These are phyloP conservation scores for Micromys minutus DNA, from an alignment of 2,113 vertebrate species.

Conservation along the genomic window DNA sequence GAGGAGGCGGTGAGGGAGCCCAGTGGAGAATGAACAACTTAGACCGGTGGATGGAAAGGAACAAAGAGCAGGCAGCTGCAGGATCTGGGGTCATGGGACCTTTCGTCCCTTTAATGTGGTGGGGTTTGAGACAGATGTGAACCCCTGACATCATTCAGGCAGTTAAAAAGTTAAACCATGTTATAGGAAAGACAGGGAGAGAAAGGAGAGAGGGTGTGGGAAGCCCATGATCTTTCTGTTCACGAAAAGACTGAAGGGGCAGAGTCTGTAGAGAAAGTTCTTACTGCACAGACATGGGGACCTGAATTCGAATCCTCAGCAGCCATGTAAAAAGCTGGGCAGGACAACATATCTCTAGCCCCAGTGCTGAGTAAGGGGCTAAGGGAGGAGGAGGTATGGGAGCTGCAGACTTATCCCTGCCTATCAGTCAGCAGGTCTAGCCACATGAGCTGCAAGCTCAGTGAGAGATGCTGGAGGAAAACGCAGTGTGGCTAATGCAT, in stretches of 20 bases:
- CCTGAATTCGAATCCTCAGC: neutral
- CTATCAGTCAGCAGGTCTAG: neutral
- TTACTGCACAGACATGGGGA: neutral
- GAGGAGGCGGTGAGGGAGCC: neutral
- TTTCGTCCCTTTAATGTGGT: neutral
- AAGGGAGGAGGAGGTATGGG: no score
- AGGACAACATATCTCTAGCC: neutral
- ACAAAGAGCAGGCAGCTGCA: neutral
- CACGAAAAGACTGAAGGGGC: neutral
- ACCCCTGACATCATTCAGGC: neutral
- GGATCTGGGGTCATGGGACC: neutral
- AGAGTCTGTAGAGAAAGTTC: neutral
- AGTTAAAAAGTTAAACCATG: neutral
- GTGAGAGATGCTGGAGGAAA: neutral
- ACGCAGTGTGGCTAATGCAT: neutral
- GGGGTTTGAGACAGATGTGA: neutral
- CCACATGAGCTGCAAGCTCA: neutral
- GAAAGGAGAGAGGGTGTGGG: no score
- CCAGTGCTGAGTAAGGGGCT: no score
- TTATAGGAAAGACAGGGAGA: neutral
- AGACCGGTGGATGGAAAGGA: neutral
- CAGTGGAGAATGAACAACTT: neutral
- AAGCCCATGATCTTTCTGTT: neutral
- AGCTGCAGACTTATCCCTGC: no score
- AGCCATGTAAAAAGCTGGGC: no score